Base-by-base conservation (phyloP, 2,113 vertebrate genomes). In the Gambusia holbrooki region DNA sequence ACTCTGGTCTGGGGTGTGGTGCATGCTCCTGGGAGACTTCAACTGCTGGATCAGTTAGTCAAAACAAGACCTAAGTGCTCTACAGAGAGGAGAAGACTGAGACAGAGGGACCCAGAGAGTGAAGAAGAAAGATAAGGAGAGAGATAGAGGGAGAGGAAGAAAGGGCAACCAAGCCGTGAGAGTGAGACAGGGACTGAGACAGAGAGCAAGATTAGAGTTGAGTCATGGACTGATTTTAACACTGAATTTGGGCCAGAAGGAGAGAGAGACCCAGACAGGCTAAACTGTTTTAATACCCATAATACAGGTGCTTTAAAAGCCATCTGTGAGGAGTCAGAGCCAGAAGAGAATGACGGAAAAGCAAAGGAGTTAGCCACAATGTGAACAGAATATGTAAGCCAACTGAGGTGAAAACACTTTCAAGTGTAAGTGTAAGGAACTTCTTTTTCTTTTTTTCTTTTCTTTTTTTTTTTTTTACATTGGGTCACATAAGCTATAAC, bases 1-100 rank as follows among this genome's bases (percentile, higher is more conserved):
- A 94, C 92, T 91, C 91, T 81, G 85, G 90, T 90, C 93, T 94
- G 93, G 92, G 93, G 92, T 92, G 93, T 94, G 94, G 94, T 88
- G 90, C 90, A 58, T 14, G 79, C 91, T 94, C 92, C 93, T 93
- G 88, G 88, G 93, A 94, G 92, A 94, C 90, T 88, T 76, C 4
- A 86, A 87, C 91, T 89, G 85, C 83, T 84, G 81, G 84, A 90
- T 85, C 89, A 87, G 89, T 90, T 93, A 94, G 92, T 94, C 93
- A 93, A 94, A 94, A 94, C 93, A 94, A 92, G 90, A 88, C 78
- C 82, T 1, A 45, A 88, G 85, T 30, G 76, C 83, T 77, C 91
- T 83, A 85, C 84, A 74, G 75, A 75, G 54, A 68, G 66, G 10
- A 71, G 51, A 48, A 17, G 76, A 87, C 76, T 65, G 71, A 77